Evolutionary conservation across 2,888 invertebrate species (phyloP).

Genomic region (Smittia sp.): DNA sequence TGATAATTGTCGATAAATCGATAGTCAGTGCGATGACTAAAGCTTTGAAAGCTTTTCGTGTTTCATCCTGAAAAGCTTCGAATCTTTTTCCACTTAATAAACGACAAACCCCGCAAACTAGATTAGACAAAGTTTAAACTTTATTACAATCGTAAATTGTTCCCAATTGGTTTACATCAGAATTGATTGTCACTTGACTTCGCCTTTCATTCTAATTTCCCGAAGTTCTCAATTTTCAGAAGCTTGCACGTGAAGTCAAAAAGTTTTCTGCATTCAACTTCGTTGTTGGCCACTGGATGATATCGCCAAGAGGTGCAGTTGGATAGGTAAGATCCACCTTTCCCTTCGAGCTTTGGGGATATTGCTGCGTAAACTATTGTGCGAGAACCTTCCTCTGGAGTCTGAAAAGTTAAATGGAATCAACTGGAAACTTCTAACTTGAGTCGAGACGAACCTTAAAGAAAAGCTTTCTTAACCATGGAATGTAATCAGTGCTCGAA

Average conservation of each 20-base stretch:
- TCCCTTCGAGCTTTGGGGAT: constrained; percentile 66
- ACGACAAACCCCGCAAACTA: no score
- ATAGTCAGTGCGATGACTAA: no score
- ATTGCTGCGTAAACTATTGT: constrained; percentile 75
- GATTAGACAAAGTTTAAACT: no score
- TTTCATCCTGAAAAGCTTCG: no score
- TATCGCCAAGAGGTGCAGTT: constrained; percentile 66
- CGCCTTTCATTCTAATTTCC: constrained; percentile 44
- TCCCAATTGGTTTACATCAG: no score
- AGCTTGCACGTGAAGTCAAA: constrained; percentile 67
- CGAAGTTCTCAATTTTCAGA: constrained; percentile 57
- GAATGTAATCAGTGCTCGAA: constrained; percentile 62
- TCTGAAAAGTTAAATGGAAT: constrained; percentile 54
- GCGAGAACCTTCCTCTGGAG: constrained; percentile 75
- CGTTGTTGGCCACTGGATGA: constrained; percentile 58
- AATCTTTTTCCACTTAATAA: no score
- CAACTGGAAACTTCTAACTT: not conserved
- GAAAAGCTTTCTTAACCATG: constrained; percentile 62
- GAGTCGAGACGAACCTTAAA: constrained; percentile 63
- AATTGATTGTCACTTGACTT: no score
- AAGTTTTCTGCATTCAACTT: constrained; percentile 62
- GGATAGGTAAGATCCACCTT: constrained; percentile 76
- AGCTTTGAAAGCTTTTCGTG: no score
- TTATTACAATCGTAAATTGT: no score
- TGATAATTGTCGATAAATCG: no score